Percentiles rank a stretch among this genome's conserved stretches.
Evolutionary conservation across 1,140 invertebrate genomes (phyloP).

Genomic region (Akabosia matsudoensis): DNA sequence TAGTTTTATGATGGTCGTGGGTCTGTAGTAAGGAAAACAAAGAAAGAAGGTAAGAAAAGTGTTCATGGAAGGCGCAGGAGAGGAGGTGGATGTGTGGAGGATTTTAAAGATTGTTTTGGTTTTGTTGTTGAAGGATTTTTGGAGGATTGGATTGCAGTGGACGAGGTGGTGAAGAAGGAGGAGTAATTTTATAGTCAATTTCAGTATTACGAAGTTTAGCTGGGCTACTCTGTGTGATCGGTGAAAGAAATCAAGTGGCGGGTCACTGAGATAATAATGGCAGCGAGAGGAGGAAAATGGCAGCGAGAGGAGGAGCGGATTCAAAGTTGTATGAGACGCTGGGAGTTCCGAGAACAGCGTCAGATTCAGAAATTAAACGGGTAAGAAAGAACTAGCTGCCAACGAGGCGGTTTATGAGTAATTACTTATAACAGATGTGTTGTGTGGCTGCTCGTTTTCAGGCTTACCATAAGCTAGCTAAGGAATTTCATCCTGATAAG

Average conservation of each 20-base stretch:
- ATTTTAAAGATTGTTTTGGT: too few relatives aligned
- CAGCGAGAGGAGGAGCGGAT: slow-evolving; percentile 54
- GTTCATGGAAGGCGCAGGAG: too few relatives aligned
- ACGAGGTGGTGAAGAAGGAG: too few relatives aligned
- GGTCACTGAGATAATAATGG: neutral
- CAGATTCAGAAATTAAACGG: slow-evolving; percentile 81
- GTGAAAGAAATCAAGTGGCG: neutral
- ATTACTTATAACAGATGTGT: too few relatives aligned
- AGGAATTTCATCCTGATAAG: slow-evolving; percentile 84
- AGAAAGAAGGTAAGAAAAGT: too few relatives aligned
- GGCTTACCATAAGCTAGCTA: slow-evolving; percentile 79
- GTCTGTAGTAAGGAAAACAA: too few relatives aligned
- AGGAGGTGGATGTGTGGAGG: too few relatives aligned
- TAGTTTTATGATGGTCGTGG: too few relatives aligned
- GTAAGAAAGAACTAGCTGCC: slow-evolving; percentile 55
- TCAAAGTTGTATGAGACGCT: slow-evolving; percentile 78
- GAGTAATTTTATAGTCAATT: too few relatives aligned
- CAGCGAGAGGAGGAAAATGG: neutral
- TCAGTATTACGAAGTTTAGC: neutral
- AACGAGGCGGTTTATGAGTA: slow-evolving; percentile 46
- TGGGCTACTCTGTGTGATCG: neutral
- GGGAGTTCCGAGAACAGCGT: slow-evolving; percentile 69
- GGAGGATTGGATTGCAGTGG: too few relatives aligned
- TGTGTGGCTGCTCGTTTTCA: slow-evolving; percentile 57
- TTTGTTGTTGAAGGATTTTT: too few relatives aligned